Conservation (phyloP, 2,888 invertebrate species). For the Troides helena region DNA sequence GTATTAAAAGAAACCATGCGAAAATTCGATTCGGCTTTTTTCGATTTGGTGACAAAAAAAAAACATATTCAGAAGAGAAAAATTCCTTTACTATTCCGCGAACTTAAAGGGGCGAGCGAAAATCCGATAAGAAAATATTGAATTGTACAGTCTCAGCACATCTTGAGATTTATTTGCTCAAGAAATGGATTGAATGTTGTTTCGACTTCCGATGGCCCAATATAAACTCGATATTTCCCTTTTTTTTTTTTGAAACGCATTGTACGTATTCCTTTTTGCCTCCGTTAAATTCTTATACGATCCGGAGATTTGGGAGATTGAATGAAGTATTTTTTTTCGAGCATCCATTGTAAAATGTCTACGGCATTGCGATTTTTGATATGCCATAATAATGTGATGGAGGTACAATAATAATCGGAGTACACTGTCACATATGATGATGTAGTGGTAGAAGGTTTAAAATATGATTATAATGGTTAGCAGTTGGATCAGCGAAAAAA, state of each 20-base stretch:
- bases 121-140: conserved; percentile 24
- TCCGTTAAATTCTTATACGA: conserved; percentile 6
- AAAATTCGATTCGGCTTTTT: too few species aligned
- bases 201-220: conserved; percentile 21
- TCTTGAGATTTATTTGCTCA: conserved; percentile 25
- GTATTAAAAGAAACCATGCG: too few species aligned
- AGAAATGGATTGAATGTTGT: conserved; percentile 28
- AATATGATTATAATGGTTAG: too few species aligned
- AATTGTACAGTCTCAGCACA: conserved; percentile 16
- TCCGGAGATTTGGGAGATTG: conserved; percentile 8
- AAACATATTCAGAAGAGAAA: conserved; percentile 1
- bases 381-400: too few species aligned
- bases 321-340: neutral
- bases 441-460: too few species aligned
- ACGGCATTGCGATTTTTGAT: too few species aligned
- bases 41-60: neutral
- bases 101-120: conserved; percentile 12
- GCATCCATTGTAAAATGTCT: too few species aligned
- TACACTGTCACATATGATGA: too few species aligned
- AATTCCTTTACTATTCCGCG: conserved; percentile 8
- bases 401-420: too few species aligned
- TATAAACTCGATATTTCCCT: conserved; percentile 18
- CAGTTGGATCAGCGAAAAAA: too few species aligned
- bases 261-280: conserved; percentile 11
- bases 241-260: conserved; percentile 7